Base-by-base conservation (phyloP, 2,113 vertebrate species). In the Cephalopterus ornatus region DNA sequence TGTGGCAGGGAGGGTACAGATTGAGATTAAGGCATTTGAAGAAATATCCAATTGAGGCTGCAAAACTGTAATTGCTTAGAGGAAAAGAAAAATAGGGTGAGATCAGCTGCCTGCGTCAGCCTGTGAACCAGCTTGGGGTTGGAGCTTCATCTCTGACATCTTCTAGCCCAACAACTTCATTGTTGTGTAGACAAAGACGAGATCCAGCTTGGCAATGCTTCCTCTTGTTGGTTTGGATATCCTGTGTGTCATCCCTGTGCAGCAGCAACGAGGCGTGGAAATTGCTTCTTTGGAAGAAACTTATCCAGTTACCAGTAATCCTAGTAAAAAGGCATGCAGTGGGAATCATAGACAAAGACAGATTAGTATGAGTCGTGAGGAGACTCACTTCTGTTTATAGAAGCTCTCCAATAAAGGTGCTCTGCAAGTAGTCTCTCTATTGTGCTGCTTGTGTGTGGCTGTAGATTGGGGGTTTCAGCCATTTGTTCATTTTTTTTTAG, bases 191-290 rank as follows among this genome's bases (percentile, higher is more conserved):
- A 30, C 41, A 17, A 28, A 76, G 75, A 35, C 0, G 32, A 46
- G 61, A 63, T 53, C n/a, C 41, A 52, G 16, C 65, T 50, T 81
- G 42, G 88, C 47, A 49, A 4, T 82, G 28, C 66, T 92, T 71
- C 37, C 62, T 67, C 42, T 18, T 26, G 14, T 65, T 90, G 70
- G 67, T 68, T 76, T 85, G 42, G 65, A 83, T 89, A 87, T 94
- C 92, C 86, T 88, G 85, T 97, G 97, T 88, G 93, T 96, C 70
- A 97, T 96, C 74, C 33, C 71, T 89, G 55, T 89, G 66, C 39
- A 30, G 83, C 58, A 61, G 80, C 68, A 74, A 47, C 2, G 8
- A 87, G 80, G 61, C 6, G 1, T 79, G 89, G 93, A 89, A 97
- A 93, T 92, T 53, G 89, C 86, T 93, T 8, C 90, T 73, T 15